These are phyloP conservation scores for Cercopithecus hamlyni DNA, from an alignment of 2,797 vertebrate genomes.

Conservation along the genomic window DNA sequence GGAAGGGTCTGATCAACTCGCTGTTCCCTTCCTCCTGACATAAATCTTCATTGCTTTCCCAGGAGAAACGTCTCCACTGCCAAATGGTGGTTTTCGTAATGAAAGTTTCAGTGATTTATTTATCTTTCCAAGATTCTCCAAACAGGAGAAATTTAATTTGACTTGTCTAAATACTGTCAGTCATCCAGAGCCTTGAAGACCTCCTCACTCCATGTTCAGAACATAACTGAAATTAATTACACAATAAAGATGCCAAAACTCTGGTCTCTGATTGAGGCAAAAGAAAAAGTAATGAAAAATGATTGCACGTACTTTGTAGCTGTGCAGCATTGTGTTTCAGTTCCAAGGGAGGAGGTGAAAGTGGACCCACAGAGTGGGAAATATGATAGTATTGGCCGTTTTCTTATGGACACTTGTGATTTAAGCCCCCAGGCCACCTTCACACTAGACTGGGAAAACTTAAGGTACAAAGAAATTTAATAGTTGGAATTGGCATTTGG, in stretches of 20 bases:
- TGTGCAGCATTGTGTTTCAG: background rate
- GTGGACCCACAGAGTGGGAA: background rate
- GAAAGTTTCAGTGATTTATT: constrained; percentile 74
- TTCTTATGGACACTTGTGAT: background rate
- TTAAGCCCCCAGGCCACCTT: background rate
- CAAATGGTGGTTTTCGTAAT: constrained; percentile 72
- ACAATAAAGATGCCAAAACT: constrained; percentile 54
- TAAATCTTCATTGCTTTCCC: constrained; percentile 58
- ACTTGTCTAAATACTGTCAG: constrained; percentile 79
- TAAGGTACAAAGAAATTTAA: background rate
- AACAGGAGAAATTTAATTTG: constrained; percentile 77
- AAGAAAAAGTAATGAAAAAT: background rate
- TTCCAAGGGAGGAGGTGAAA: background rate
- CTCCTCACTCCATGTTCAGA: constrained; percentile 49
- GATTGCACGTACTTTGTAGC: accelerated
- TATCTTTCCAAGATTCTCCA: constrained; percentile 75
- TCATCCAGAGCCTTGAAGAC: constrained; percentile 40
- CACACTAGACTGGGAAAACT: background rate
- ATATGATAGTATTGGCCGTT: background rate
- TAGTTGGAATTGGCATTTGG: background rate
- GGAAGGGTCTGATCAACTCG: background rate
- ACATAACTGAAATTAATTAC: constrained; percentile 60
- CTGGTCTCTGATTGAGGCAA: background rate
- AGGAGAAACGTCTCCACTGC: constrained; percentile 38
- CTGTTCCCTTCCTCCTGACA: background rate